phyloP scores from a whole-genome alignment of 2,797 vertebrate species.

The Cuculus canorus region DNA sequence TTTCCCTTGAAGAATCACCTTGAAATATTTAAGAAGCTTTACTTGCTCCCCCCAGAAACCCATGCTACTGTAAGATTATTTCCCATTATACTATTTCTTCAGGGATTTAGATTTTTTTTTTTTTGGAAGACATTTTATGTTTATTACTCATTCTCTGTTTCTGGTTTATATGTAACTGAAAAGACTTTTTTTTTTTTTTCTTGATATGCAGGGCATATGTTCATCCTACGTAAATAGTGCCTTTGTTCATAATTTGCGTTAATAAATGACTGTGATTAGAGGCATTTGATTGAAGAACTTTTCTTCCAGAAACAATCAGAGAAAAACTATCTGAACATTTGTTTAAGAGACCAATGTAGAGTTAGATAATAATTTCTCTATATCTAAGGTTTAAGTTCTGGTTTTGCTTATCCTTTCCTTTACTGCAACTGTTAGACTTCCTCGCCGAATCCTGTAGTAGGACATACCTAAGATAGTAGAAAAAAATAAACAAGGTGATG shows the following conservation, averaged over 20 bases:
- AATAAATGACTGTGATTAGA: background rate
- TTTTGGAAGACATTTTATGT: background rate
- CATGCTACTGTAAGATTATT: background rate
- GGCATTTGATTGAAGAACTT: background rate
- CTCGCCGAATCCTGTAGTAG: background rate
- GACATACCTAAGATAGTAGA: background rate
- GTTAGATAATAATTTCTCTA: background rate
- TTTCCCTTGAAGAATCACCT: background rate
- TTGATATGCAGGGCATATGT: background rate
- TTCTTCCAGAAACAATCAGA: background rate
- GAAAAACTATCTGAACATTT: background rate
- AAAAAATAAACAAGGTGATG: background rate
- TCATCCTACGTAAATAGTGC: background rate
- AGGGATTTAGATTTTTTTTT: background rate
- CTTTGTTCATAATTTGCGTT: background rate
- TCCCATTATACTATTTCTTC: background rate
- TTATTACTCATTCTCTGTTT: background rate
- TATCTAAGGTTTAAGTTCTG: background rate
- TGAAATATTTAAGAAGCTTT: conserved; percentile 16
- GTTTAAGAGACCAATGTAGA: background rate
- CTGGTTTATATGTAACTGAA: background rate
- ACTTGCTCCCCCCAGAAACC: background rate
- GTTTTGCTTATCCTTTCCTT: background rate
- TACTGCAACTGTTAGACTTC: background rate
- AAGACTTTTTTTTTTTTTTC: background rate